A percentile compares a stretch with the other conserved stretches of the same genome.
Conservation (phyloP, 1,140 invertebrate species). For the Sycophila sp. region DNA sequence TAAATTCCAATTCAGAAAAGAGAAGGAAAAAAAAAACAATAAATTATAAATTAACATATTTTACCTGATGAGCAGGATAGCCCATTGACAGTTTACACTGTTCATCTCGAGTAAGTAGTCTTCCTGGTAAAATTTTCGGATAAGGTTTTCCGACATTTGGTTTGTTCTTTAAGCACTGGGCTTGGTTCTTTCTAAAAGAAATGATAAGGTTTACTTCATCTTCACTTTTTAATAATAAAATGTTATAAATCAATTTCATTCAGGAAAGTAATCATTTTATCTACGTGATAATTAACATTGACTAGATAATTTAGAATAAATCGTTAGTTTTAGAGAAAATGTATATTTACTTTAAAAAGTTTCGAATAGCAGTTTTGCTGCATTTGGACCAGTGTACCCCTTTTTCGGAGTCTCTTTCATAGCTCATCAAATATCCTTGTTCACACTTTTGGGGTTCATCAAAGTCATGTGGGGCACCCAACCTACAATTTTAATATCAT, state of each 20-base stretch:
- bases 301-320: too few relatives aligned
- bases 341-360: background rate
- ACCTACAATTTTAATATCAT: background rate
- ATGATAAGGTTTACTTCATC: too few relatives aligned
- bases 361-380: background rate
- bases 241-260: too few relatives aligned
- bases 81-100: background rate
- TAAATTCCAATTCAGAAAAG: background rate
- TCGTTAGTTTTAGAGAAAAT: too few relatives aligned
- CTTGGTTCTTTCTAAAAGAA: background rate
- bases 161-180: background rate
- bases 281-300: too few relatives aligned
- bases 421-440: background rate
- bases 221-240: too few relatives aligned
- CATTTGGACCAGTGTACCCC: background rate
- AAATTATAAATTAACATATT: background rate
- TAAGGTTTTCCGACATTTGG: background rate
- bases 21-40: too few relatives aligned
- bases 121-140: slow-evolving; percentile 8
- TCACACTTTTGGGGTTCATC: background rate
- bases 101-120: background rate
- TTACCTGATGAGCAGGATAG: background rate
- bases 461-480: background rate
- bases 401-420: background rate
- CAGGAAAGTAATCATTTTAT: too few relatives aligned